These are phyloP conservation scores for Phoxinus dragarum DNA, from an alignment of 2,797 vertebrate genomes.

Conservation along the genomic window DNA sequence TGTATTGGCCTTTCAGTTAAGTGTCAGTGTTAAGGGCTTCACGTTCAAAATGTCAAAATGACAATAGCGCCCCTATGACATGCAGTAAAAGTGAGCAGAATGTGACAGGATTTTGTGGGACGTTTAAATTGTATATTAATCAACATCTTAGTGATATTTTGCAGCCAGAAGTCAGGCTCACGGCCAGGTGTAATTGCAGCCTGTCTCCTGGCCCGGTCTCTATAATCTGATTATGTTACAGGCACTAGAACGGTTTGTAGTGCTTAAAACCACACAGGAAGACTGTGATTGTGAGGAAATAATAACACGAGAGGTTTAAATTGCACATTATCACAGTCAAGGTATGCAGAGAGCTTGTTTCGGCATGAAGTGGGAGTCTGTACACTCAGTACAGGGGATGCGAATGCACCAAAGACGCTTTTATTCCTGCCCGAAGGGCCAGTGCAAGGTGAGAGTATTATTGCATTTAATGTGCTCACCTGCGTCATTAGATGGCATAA, in stretches of 20 bases:
- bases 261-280: constrained; percentile 49
- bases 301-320: constrained; percentile 65
- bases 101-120: not conserved
- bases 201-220: not conserved
- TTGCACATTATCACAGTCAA: constrained; percentile 59
- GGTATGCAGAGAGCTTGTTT: constrained; percentile 67
- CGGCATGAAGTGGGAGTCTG: constrained; percentile 53
- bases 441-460: not conserved
- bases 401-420: not conserved
- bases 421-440: not conserved
- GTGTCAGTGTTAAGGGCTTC: not conserved
- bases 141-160: not conserved
- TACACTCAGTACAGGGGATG: not conserved
- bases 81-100: not conserved
- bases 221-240: constrained; percentile 26
- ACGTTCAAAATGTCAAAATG: constrained; percentile 5
- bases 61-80: not conserved
- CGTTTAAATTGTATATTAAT: not conserved
- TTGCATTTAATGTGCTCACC: not conserved
- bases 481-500: not conserved
- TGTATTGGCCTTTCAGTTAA: not conserved
- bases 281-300: constrained; percentile 59
- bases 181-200: constrained; percentile 10
- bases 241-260: constrained; percentile 16
- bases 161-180: not conserved